Evolutionary conservation across 2,888 invertebrate species (phyloP), one percentile per base, ranked within the genome.

Genomic region (Rhodophaea formosa): DNA sequence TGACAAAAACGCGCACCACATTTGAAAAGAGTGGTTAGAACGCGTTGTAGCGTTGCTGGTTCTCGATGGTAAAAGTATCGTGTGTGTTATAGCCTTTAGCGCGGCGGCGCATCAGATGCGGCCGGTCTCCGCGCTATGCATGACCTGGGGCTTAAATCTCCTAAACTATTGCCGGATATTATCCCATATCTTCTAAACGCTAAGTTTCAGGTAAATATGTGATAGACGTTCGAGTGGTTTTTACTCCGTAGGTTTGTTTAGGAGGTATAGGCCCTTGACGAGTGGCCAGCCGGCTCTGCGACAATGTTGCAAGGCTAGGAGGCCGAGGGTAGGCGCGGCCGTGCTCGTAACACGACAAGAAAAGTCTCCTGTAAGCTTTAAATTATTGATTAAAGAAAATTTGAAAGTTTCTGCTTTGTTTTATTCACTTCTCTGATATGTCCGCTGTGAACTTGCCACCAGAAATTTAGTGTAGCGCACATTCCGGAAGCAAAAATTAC

Each of bases 361-460:
- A 79, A 77, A 80, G 82, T 85, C 83, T 83, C 82, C 81, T 87
- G 84, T 88, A 88, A 89, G 90, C 90, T 90, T 89, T 90, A 90
- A 90, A 89, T 89, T 89, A 89, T 87, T 88, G 85, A 89, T 82
- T 89, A 90, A 90, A 90, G 84, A 86, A 82, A 88, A 89, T 81
- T 88, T 86, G 70, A 85, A 90, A 88, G 88, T 90, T 86, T 61
- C 1, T 30, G 29, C 43, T 39, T 65, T 66, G 82, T 86, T 87
- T 89, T 69, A 82, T 83, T 23, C 5, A 23, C 5, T 23, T n/a
- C n/a, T n/a, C n/a, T n/a, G n/a, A n/a, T n/a, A n/a, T n/a, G n/a
- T n/a, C n/a, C n/a, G n/a, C n/a, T n/a, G n/a, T n/a, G n/a, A n/a
- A n/a, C n/a, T n/a, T n/a, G n/a, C n/a, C n/a, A n/a, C n/a, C n/a